Percentiles rank a stretch among this genome's conserved stretches.
phyloP scores from a whole-genome alignment of 2,888 invertebrate species.

The Hirtodrosophila confusa region DNA sequence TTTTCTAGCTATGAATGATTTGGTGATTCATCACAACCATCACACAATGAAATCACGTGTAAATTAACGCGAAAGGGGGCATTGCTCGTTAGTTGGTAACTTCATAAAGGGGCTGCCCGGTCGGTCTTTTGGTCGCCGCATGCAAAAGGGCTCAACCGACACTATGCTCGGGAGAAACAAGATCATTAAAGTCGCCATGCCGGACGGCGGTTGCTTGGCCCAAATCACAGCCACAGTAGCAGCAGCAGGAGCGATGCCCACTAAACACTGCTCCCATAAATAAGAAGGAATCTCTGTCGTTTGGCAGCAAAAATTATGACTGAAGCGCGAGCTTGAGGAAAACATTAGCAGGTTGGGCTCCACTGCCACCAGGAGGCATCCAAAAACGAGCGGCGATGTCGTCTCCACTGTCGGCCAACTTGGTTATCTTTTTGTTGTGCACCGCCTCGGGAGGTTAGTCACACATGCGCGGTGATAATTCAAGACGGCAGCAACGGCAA shows the following conservation, averaged over 20 bases:
- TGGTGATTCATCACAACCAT: conserved; percentile 52
- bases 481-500: conserved; percentile 68
- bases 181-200: conserved; percentile 76
- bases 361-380: conserved; percentile 9
- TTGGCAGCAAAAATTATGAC: conserved; percentile 75
- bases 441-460: conserved; percentile 78
- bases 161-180: conserved; percentile 72
- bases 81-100: conserved; percentile 65
- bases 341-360: conserved; percentile 74
- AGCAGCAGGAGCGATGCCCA: conserved; percentile 20
- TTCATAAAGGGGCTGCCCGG: background rate
- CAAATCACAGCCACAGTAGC: conserved; percentile 50
- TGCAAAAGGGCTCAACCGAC: conserved; percentile 64
- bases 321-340: conserved; percentile 64
- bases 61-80: conserved; percentile 59
- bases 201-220: conserved; percentile 44
- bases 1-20: conserved; percentile 45
- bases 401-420: conserved; percentile 20
- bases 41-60: conserved; percentile 53
- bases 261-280: conserved; percentile 59
- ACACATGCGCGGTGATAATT: conserved; percentile 79
- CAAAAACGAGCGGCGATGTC: conserved; percentile 45
- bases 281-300: conserved; percentile 58
- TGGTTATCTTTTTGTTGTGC: conserved; percentile 75
- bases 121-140: conserved; percentile 15